A percentile compares a stretch with the other conserved stretches of the same genome.
Evolutionary conservation across 2,888 invertebrate species (phyloP).

Genomic region (Ochropleura plecta): DNA sequence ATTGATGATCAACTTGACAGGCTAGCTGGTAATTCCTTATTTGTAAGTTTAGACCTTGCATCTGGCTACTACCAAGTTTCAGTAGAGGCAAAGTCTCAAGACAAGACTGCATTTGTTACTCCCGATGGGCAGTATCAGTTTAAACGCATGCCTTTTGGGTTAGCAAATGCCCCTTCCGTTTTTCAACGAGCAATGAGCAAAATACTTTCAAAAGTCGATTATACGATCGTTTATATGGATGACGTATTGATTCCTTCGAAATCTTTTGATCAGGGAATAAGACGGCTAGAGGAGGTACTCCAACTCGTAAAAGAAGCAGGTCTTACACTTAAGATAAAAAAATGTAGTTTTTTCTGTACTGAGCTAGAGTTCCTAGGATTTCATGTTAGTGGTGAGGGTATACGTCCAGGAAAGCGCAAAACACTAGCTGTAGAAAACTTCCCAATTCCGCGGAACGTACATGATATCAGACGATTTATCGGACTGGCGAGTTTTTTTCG

Average conservation of each 20-base stretch:
- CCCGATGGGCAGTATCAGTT: too few relatives aligned
- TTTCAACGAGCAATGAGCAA: constrained; percentile 6
- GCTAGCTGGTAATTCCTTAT: constrained; percentile 1
- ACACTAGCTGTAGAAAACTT: constrained; percentile 56
- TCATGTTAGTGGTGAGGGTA: constrained; percentile 57
- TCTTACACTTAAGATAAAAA: constrained; percentile 63
- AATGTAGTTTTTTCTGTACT: constrained; percentile 68
- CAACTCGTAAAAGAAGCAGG: constrained; percentile 31
- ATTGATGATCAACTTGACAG: constrained; percentile 13
- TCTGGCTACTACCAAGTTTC: too few relatives aligned
- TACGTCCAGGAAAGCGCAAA: constrained; percentile 60
- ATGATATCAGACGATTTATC: constrained; percentile 66
- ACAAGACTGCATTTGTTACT: too few relatives aligned
- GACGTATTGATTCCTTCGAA: constrained; percentile 1
- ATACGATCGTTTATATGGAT: constrained; percentile 16
- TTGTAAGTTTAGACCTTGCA: constrained; percentile 8
- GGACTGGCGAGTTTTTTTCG: constrained; percentile 69
- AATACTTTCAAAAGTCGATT: background rate
- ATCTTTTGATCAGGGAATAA: constrained; percentile 9
- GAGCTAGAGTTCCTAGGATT: constrained; percentile 66
- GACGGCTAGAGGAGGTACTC: constrained; percentile 11
- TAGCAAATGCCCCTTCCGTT: constrained; percentile 21
- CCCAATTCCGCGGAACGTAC: constrained; percentile 55
- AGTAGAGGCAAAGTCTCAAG: too few relatives aligned
- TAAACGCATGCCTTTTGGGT: background rate